Evolutionary conservation across 2,888 invertebrate genomes (phyloP).

Genomic region (Ypsolopha sequella): DNA sequence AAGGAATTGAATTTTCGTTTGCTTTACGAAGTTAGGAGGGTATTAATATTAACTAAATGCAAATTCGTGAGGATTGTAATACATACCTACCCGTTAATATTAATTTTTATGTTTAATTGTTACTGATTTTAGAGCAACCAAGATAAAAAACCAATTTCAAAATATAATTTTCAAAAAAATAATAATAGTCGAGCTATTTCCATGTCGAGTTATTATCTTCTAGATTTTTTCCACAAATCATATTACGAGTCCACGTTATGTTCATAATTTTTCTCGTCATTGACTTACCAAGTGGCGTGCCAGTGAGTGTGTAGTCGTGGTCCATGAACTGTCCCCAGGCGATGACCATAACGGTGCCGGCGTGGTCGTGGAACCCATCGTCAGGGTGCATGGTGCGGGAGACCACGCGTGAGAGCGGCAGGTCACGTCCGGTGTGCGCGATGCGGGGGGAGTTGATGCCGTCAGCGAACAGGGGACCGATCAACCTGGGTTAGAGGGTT

Average conservation of each 20-base stretch:
- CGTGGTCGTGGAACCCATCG: constrained; percentile 93
- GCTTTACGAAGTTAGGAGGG: too few relatives aligned
- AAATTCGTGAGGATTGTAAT: too few relatives aligned
- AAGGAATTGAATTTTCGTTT: too few relatives aligned
- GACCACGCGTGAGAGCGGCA: constrained; percentile 87
- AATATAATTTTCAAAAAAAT: too few relatives aligned
- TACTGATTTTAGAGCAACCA: too few relatives aligned
- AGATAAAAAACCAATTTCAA: too few relatives aligned
- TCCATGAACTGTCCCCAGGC: constrained; percentile 98
- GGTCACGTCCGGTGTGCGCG: constrained; percentile 79
- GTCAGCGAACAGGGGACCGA: constrained; percentile 87
- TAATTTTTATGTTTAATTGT: too few relatives aligned
- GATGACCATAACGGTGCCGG: constrained; percentile 92
- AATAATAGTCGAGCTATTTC: too few relatives aligned
- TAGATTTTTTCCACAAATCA: too few relatives aligned
- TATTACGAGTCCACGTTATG: not conserved
- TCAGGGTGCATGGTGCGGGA: constrained; percentile 94
- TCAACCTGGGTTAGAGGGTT: constrained; percentile 55
- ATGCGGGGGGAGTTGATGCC: constrained; percentile 88
- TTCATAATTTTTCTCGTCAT: not conserved
- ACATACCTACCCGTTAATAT: too few relatives aligned
- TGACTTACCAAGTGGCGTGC: constrained; percentile 83
- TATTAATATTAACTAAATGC: too few relatives aligned
- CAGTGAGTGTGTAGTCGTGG: constrained; percentile 92
- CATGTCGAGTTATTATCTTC: too few relatives aligned